These are phyloP conservation scores for Morus bassanus DNA, from an alignment of 2,797 vertebrate genomes.

Conservation along the genomic window DNA sequence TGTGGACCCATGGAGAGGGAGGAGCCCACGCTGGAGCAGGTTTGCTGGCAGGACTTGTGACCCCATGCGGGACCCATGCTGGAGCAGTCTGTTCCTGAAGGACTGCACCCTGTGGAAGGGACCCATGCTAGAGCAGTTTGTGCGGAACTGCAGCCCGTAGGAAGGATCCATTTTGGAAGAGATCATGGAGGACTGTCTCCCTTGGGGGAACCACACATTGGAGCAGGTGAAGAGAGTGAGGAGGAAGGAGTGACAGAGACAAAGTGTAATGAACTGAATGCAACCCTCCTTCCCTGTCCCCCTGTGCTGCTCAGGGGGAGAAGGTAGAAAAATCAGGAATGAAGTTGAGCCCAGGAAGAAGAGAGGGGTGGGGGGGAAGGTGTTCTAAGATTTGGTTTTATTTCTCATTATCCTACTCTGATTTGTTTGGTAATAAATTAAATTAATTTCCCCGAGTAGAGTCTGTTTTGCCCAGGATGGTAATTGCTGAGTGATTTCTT, in stretches of 20 bases:
- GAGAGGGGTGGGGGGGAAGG: not conserved
- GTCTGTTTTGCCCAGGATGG: not conserved
- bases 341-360: not conserved
- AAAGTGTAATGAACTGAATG: not conserved
- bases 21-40: not conserved
- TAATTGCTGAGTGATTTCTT: not conserved
- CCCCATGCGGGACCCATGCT: fast-evolving
- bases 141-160: not conserved
- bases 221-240: not conserved
- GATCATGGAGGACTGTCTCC: not conserved
- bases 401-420: not conserved
- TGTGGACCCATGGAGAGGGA: not conserved
- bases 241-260: not conserved
- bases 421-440: not conserved
- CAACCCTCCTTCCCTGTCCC: not conserved
- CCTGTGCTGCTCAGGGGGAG: not conserved
- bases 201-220: fast-evolving
- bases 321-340: not conserved
- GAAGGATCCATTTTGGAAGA: not conserved
- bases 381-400: not conserved
- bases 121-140: fast-evolving
- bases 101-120: not conserved
- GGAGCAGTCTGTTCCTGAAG: not conserved
- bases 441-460: not conserved
- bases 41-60: not conserved